Conservation (phyloP, 2,797 vertebrate species). For the Danio tinwini region DNA sequence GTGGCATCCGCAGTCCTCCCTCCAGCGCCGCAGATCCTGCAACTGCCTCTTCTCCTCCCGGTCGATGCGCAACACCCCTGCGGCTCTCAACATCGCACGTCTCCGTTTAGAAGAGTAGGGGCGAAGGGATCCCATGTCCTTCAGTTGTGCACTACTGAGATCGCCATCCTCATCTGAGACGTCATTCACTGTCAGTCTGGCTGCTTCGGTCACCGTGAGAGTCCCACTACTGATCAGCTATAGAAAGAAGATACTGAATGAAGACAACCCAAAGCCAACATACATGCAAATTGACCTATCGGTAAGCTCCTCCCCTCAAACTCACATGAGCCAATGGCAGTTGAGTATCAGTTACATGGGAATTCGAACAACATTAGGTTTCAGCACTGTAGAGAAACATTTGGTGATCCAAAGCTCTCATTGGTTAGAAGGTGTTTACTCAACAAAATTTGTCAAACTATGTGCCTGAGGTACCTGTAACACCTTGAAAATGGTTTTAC, state of each 20-base stretch:
- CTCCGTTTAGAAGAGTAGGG: constrained; percentile 89
- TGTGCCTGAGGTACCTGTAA: too few relatives aligned
- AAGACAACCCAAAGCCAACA: not conserved
- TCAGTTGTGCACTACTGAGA: constrained; percentile 76
- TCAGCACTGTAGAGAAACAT: too few relatives aligned
- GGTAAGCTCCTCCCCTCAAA: too few relatives aligned
- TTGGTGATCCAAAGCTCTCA: too few relatives aligned
- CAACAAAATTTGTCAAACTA: too few relatives aligned
- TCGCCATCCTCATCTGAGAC: constrained; percentile 87
- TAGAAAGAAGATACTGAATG: not conserved
- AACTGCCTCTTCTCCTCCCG: constrained; percentile 94
- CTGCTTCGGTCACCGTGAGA: constrained; percentile 83
- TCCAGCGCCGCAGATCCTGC: constrained; percentile 87
- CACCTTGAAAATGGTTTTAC: too few relatives aligned
- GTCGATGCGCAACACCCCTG: constrained; percentile 93
- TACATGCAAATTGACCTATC: too few relatives aligned
- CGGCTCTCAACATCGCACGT: constrained; percentile 85
- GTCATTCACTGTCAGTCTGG: constrained; percentile 84
- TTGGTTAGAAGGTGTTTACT: too few relatives aligned
- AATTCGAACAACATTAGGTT: too few relatives aligned
- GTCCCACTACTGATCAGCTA: constrained; percentile 89
- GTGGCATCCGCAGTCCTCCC: constrained; percentile 93
- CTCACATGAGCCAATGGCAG: too few relatives aligned
- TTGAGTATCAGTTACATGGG: too few relatives aligned
- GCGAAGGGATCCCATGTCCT: constrained; percentile 88